Conservation (phyloP, 2,888 invertebrate species). For the Brenthis daphne region DNA sequence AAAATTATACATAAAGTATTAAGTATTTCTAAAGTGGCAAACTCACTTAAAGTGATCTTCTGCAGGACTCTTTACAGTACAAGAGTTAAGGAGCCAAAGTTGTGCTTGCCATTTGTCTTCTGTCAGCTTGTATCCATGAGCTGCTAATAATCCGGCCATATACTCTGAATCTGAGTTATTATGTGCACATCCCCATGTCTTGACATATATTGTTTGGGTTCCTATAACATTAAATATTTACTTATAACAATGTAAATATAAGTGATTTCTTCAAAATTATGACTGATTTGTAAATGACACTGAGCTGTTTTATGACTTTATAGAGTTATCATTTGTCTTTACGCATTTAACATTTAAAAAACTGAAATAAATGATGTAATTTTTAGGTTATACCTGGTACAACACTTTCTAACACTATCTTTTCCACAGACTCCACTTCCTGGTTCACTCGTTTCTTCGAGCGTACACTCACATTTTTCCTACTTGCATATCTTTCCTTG, state of each 20-base stretch:
- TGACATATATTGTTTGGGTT: slow-evolving; percentile 91
- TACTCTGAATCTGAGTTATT: slow-evolving; percentile 99
- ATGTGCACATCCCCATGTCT: slow-evolving; percentile 99
- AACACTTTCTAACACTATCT: slow-evolving; percentile 80
- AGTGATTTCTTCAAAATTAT: too few relatives aligned
- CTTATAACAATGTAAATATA: neutral
- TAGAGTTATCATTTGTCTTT: neutral
- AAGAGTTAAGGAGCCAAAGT: slow-evolving; percentile 97
- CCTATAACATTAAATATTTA: slow-evolving; percentile 76
- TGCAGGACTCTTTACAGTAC: slow-evolving; percentile 98
- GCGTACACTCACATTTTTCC: slow-evolving; percentile 86
- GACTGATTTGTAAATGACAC: too few relatives aligned
- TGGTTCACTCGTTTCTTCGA: slow-evolving; percentile 77
- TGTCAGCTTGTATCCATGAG: slow-evolving; percentile 93
- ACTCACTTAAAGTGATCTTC: slow-evolving; percentile 92
- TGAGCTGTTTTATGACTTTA: neutral
- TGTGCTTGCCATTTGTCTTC: slow-evolving; percentile 91
- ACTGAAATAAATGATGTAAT: neutral
- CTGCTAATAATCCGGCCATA: slow-evolving; percentile 97
- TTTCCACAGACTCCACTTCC: slow-evolving; percentile 63
- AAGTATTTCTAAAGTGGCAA: neutral
- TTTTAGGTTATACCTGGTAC: slow-evolving; percentile 80
- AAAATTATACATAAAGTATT: neutral
- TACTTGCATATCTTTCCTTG: slow-evolving; percentile 87
- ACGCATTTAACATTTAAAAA: neutral